Conservation (phyloP, 1,140 invertebrate species). For the Aplysia californica region DNA sequence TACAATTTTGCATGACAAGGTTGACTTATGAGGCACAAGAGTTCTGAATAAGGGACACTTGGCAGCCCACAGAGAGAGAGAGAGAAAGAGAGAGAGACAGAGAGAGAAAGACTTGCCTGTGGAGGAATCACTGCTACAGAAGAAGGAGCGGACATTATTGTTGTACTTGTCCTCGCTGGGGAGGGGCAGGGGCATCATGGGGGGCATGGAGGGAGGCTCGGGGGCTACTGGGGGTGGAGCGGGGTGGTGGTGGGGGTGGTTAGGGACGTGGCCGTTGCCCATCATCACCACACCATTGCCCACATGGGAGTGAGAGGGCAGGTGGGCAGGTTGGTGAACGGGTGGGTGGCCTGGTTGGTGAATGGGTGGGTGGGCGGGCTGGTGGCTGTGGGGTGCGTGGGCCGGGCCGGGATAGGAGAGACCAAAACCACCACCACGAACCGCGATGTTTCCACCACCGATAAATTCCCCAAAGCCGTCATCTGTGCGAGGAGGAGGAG, state of each 20-base stretch:
- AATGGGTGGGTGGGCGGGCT: background rate
- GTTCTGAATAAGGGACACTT: too few relatives aligned
- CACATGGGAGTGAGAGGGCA: background rate
- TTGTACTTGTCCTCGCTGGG: constrained; percentile 45
- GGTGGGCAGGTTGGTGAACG: too few relatives aligned
- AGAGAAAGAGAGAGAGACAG: too few relatives aligned
- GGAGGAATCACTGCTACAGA: constrained; percentile 58
- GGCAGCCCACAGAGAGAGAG: too few relatives aligned
- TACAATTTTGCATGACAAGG: too few relatives aligned
- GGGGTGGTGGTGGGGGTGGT: constrained; percentile 33
- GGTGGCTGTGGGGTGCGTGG: background rate
- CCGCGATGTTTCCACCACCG: constrained; percentile 16
- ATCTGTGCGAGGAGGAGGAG: too few relatives aligned
- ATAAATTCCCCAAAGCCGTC: constrained; percentile 36
- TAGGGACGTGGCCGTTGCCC: constrained; percentile 35
- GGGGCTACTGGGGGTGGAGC: background rate
- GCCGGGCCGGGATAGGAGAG: too few relatives aligned
- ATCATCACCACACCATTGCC: constrained; percentile 1
- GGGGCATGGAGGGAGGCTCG: too few relatives aligned
- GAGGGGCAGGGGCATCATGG: constrained; percentile 24
- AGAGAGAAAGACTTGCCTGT: constrained; percentile 42
- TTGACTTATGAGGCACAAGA: too few relatives aligned
- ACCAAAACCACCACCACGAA: too few relatives aligned
- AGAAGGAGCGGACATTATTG: constrained; percentile 55
- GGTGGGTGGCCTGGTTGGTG: too few relatives aligned